Percentiles rank a stretch among this genome's conserved stretches.
Conservation (phyloP, 2,888 invertebrate species). For the Empis stercorea region DNA sequence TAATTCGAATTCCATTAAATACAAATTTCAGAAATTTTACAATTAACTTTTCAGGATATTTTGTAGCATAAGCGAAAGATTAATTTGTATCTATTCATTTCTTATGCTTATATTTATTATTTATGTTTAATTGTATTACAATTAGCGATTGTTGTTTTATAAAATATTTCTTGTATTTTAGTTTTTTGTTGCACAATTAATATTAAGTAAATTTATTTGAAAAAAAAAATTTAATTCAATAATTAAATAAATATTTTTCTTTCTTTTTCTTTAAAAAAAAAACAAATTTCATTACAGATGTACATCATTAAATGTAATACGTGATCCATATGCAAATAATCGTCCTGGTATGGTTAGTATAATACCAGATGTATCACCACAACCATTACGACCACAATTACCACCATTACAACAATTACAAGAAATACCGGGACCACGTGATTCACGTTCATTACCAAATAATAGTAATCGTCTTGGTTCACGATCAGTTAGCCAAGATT, state of each 20-base stretch:
- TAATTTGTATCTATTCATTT: no score
- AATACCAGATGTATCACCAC: slow-evolving; percentile 33
- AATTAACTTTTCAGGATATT: no score
- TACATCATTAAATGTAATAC: slow-evolving; percentile 72
- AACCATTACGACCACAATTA: slow-evolving; percentile 36
- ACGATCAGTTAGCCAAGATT: slow-evolving; percentile 54
- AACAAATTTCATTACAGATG: slow-evolving; percentile 43
- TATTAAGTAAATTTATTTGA: no score
- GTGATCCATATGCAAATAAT: slow-evolving; percentile 51
- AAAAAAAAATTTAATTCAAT: background rate
- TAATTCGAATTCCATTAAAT: no score
- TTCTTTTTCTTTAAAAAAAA: slow-evolving; percentile 4
- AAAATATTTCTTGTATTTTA: no score
- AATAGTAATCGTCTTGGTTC: slow-evolving; percentile 46
- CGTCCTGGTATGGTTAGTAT: slow-evolving; percentile 38
- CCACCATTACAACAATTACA: slow-evolving; percentile 33
- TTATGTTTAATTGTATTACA: no score
- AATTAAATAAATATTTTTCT: background rate
- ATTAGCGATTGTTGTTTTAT: no score
- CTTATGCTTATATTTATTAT: no score
- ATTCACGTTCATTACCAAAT: slow-evolving; percentile 49
- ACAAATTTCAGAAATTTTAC: no score
- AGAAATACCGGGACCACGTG: slow-evolving; percentile 37
- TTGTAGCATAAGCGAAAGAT: no score
- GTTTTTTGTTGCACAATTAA: no score